Percentiles rank a stretch among this genome's conserved stretches.
These are phyloP conservation scores for Shargacucullia verbasci DNA, from an alignment of 2,888 invertebrate genomes.

Conservation along the genomic window DNA sequence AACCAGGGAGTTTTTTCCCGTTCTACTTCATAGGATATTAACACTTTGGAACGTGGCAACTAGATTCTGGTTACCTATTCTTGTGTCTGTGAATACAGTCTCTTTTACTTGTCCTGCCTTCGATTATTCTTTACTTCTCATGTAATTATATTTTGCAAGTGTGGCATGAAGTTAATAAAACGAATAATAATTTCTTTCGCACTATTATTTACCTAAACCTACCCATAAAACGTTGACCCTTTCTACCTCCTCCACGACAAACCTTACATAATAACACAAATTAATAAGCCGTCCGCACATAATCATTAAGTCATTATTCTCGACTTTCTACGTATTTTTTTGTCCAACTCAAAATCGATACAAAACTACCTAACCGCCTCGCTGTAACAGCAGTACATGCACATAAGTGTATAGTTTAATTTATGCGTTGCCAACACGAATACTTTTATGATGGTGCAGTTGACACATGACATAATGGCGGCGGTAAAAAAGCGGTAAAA, in stretches of 20 bases:
- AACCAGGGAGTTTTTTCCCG: too few species aligned
- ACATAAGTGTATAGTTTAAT: slow-evolving; percentile 60
- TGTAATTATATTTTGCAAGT: too few species aligned
- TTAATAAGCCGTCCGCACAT: slow-evolving; percentile 24
- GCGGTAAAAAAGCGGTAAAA: slow-evolving; percentile 54
- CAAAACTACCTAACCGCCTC: slow-evolving; percentile 4
- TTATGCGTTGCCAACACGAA: slow-evolving; percentile 72
- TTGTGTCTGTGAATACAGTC: too few species aligned
- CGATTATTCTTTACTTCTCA: too few species aligned
- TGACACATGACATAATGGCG: slow-evolving; percentile 71
- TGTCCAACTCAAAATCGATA: slow-evolving; percentile 27
- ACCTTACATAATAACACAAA: slow-evolving; percentile 1
- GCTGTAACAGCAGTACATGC: slow-evolving; percentile 1
- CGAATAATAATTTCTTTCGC: neutral
- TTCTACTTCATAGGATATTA: too few species aligned
- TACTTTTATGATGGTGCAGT: slow-evolving; percentile 69
- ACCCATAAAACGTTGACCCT: neutral
- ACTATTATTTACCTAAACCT: neutral
- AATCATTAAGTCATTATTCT: slow-evolving; percentile 25
- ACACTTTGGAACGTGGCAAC: too few species aligned
- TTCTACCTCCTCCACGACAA: neutral
- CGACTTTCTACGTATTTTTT: slow-evolving; percentile 22
- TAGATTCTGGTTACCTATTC: too few species aligned
- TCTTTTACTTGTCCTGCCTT: too few species aligned
- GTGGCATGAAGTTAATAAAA: too few species aligned